Conservation (phyloP, 2,888 invertebrate genomes). For the Trilocha varians region DNA sequence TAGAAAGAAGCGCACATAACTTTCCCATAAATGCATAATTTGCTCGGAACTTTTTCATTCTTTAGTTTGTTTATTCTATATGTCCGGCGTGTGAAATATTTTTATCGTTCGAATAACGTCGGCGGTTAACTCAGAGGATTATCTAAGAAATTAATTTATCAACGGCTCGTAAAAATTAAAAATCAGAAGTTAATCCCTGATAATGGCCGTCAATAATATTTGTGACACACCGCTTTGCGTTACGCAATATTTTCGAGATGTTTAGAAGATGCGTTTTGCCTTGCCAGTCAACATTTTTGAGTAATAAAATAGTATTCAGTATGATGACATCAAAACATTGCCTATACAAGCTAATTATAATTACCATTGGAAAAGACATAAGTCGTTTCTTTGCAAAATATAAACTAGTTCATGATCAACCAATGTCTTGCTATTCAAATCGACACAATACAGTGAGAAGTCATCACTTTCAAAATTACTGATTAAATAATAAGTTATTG, state of each 20-base stretch:
- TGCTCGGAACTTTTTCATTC: slow-evolving; percentile 43
- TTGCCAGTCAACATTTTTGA: no score
- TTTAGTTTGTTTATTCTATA: slow-evolving; percentile 52
- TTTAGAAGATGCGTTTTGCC: background rate
- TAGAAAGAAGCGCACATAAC: slow-evolving; percentile 42
- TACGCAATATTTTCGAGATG: background rate
- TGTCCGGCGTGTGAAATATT: slow-evolving; percentile 44
- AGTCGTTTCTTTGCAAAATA: no score
- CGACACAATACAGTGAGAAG: no score
- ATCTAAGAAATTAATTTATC: slow-evolving; percentile 35
- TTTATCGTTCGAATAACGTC: slow-evolving; percentile 17
- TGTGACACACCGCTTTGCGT: slow-evolving; percentile 13
- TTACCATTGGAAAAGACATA: no score
- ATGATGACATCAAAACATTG: no score
- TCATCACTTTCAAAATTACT: no score
- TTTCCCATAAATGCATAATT: slow-evolving; percentile 57
- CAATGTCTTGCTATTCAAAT: no score
- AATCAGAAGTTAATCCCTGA: slow-evolving; percentile 5
- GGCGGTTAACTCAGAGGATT: slow-evolving; percentile 14
- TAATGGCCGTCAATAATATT: slow-evolving; percentile 14
- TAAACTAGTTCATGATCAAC: no score
- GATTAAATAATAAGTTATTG: no score
- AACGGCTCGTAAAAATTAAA: slow-evolving; percentile 27
- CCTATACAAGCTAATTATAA: no score
- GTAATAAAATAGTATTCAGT: no score